Evolutionary conservation across 2,797 vertebrate species (phyloP).

Genomic region (Serranus cabrilla): DNA sequence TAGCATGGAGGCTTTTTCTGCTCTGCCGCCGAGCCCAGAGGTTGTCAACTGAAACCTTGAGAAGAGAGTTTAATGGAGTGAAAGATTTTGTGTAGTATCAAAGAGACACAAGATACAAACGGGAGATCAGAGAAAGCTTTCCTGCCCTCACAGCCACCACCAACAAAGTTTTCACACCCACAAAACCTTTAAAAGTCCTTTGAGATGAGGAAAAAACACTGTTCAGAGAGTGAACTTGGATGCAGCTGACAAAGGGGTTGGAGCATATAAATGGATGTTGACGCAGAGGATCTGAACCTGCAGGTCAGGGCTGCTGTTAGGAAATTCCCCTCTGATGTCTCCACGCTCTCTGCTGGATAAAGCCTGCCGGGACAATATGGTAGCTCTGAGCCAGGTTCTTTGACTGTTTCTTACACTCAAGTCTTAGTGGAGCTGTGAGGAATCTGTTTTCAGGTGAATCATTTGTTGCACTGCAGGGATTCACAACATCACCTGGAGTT

Average conservation of each 20-base stretch:
- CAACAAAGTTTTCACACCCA: slow-evolving; percentile 33
- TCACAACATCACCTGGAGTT: slow-evolving; percentile 21
- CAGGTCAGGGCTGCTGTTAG: slow-evolving; percentile 33
- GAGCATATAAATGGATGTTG: slow-evolving; percentile 18
- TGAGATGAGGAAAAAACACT: slow-evolving; percentile 17
- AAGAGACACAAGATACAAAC: slow-evolving; percentile 37
- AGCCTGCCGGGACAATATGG: slow-evolving; percentile 28
- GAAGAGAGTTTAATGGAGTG: slow-evolving; percentile 26
- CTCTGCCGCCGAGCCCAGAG: slow-evolving; percentile 26
- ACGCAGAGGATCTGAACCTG: slow-evolving; percentile 29
- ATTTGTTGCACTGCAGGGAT: slow-evolving; percentile 2
- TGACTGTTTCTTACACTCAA: slow-evolving; percentile 35
- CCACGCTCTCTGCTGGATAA: slow-evolving; percentile 27
- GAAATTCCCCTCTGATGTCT: slow-evolving; percentile 36
- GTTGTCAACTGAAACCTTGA: slow-evolving; percentile 37
- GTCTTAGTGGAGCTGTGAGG: slow-evolving; percentile 8
- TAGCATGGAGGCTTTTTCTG: slow-evolving; percentile 6
- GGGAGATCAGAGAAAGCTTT: slow-evolving; percentile 35
- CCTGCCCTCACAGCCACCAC: slow-evolving; percentile 16
- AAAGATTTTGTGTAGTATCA: slow-evolving; percentile 45
- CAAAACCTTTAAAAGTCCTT: slow-evolving; percentile 26
- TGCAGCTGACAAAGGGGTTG: slow-evolving; percentile 31
- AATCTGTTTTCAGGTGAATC: slow-evolving; percentile 3
- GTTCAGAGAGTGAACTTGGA: slow-evolving; percentile 19
- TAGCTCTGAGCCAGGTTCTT: slow-evolving; percentile 21